Percentiles rank a stretch among this genome's conserved stretches.
phyloP scores from a whole-genome alignment of 2,113 vertebrate genomes.

The Carassius gibelio region DNA sequence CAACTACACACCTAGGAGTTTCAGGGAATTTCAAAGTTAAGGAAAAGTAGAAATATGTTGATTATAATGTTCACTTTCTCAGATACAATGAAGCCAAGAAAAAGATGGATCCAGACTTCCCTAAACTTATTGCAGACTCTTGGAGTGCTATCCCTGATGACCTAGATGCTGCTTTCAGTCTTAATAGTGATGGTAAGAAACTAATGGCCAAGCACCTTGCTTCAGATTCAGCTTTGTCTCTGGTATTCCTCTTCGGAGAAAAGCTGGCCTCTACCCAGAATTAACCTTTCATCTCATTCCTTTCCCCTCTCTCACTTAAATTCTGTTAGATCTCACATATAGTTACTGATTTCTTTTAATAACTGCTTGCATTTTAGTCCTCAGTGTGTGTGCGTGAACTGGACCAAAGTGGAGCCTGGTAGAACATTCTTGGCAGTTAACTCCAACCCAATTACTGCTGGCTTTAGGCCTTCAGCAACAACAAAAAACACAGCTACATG shows the following conservation, averaged over 20 bases:
- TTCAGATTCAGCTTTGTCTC: background rate
- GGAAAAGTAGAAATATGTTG: background rate
- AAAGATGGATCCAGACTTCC: conserved; percentile 92
- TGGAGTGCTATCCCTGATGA: conserved; percentile 94
- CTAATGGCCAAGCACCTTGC: background rate
- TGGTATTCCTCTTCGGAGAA: background rate
- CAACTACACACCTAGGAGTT: background rate
- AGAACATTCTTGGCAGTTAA: conserved; percentile 52
- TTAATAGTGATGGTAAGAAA: conserved; percentile 84
- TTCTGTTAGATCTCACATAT: background rate
- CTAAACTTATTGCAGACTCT: conserved; percentile 92
- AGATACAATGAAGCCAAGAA: conserved; percentile 93
- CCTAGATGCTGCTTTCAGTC: conserved; percentile 84
- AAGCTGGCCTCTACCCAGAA: background rate
- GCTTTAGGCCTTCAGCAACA: conserved; percentile 55
- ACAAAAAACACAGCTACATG: conserved; percentile 10
- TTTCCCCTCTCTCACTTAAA: background rate
- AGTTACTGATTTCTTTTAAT: background rate
- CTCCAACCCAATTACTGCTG: conserved; percentile 56
- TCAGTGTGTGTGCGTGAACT: conserved; percentile 9
- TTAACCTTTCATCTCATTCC: background rate
- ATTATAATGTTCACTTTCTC: conserved; percentile 15
- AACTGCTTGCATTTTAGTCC: background rate
- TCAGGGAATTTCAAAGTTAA: background rate
- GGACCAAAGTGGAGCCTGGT: conserved; percentile 1